Evolutionary conservation across 2,797 vertebrate species (phyloP).

Genomic region (Cyprinodon diabolis): DNA sequence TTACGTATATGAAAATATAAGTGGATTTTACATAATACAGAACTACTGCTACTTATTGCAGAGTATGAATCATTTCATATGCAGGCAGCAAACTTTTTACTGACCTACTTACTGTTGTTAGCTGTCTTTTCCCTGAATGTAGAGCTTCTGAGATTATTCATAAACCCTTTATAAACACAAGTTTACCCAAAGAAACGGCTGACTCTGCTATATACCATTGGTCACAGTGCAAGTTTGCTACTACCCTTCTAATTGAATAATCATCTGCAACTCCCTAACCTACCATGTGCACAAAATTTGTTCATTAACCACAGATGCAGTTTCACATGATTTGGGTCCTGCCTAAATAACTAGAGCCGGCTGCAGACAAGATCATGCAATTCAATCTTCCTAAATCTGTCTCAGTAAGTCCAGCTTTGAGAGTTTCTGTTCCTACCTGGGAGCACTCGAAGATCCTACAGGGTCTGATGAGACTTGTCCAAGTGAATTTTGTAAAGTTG

Average conservation of each 20-base stretch:
- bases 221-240: conserved; percentile 54
- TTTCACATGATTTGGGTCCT: conserved; percentile 35
- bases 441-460: neutral
- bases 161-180: conserved; percentile 58
- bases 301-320: conserved; percentile 12
- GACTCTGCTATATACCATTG: conserved; percentile 55
- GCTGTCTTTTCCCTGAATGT: neutral
- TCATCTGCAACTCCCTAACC: conserved; percentile 32
- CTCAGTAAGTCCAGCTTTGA: neutral
- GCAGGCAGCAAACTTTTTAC: neutral
- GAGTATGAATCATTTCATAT: neutral
- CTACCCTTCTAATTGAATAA: conserved; percentile 36
- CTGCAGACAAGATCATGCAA: neutral
- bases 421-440: conserved; percentile 32
- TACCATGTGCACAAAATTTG: conserved; percentile 24
- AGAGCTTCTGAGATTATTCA: conserved; percentile 35
- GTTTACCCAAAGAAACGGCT: conserved; percentile 49
- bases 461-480: conserved; percentile 1
- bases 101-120: conserved; percentile 17
- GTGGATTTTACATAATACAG: neutral
- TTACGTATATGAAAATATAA: neutral
- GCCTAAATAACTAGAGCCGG: neutral
- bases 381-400: conserved; percentile 1
- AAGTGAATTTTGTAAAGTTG: conserved; percentile 22
- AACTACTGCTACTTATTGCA: neutral